Conservation (phyloP, 2,888 invertebrate genomes). For the Hyposoter didymator region DNA sequence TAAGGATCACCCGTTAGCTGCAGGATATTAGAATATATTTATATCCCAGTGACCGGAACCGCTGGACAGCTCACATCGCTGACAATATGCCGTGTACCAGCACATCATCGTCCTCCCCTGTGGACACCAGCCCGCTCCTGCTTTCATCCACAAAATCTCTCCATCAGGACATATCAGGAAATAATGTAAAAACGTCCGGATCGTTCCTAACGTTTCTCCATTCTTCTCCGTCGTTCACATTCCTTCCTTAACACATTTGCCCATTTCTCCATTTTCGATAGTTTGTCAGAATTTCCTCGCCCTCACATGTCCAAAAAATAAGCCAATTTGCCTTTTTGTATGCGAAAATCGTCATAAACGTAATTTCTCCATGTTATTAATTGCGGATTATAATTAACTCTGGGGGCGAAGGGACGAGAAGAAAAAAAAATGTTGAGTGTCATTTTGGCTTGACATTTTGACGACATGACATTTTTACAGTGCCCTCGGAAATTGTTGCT, state of each 20-base stretch:
- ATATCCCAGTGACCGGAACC: constrained; percentile 34
- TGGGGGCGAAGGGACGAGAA: no score
- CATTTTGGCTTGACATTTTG: no score
- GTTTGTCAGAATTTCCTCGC: no score
- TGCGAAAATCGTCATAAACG: no score
- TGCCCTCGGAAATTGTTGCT: no score
- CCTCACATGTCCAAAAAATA: no score
- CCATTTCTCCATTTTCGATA: background rate
- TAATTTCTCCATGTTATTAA: no score
- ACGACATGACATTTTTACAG: no score
- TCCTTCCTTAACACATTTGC: background rate
- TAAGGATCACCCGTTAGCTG: constrained; percentile 47
- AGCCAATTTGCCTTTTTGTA: background rate
- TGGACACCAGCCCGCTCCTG: background rate
- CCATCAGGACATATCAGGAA: constrained; percentile 20
- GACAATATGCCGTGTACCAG: constrained; percentile 32
- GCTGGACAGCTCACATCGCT: constrained; percentile 29
- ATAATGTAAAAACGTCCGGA: background rate
- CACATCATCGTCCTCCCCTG: constrained; percentile 16
- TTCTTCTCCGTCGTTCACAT: no score
- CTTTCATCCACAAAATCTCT: constrained; percentile 8
- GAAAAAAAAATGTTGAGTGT: no score
- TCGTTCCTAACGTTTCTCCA: background rate
- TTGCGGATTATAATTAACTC: no score
- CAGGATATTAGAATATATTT: constrained; percentile 53